Evolutionary conservation across 2,113 vertebrate species (phyloP), one percentile per base, ranked within the genome.

Genomic region (Himantopus leucocephalus): DNA sequence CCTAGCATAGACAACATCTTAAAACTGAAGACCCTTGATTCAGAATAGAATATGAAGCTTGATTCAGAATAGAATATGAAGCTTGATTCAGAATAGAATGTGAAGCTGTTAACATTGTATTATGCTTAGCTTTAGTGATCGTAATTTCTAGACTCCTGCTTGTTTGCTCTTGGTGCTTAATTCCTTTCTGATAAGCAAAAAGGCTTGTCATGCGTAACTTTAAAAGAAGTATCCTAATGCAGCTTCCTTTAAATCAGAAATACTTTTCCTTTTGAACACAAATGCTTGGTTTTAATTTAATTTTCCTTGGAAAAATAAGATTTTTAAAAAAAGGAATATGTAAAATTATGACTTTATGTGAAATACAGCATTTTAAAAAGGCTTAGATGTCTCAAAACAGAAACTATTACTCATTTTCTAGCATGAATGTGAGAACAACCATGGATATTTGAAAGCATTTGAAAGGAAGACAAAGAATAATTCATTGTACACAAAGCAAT

Each of bases 391-490:
- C 34, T 89, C 58, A 67, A 79, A 90, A 5, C 30, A 85, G 52
- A 53, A 77, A 63, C 3, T 23, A 34, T 63, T 90, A 72, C 8
- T 88, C 24, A 77, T 91, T 84, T 92, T 59, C 80, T 43, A 84
- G 55, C 39, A 87, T 1, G 3, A 60, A 73, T 52, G 14, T 70
- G 59, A 73, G 72, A 89, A 86, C 55, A 86, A 12, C 35, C 67
- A 23, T 35, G 24, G 37, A 62, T 77, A 66, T 22, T 39, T 70
- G 30, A 85, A 91, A 92, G 29, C 6, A 2, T 76, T 72, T 88
- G 63, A 91, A 92, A 77, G 39, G 50, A 80, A 91, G 55, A 62
- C 43, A 84, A 95, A 88, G 35, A 88, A 47, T 50, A 92, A 94
- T 78, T 88, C 17, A 62, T 82, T 94, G 58, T 73, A 82, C 35